Base-by-base conservation (phyloP, 2,888 invertebrate species). In the Neoitamus cyanurus region DNA sequence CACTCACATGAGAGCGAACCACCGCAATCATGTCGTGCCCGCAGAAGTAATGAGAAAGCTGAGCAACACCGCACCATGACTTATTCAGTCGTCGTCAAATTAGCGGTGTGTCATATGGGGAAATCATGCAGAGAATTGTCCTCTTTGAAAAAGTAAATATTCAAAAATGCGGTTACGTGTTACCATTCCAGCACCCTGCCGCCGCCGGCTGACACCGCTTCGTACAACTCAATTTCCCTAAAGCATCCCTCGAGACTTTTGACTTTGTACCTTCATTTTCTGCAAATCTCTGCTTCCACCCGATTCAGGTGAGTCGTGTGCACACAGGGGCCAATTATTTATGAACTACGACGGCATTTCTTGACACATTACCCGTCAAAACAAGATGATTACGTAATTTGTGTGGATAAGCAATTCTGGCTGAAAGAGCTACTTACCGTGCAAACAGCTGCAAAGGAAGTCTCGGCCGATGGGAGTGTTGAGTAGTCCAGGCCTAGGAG, bases 401-500 rank as follows among this genome's bases (percentile, higher is more conserved):
- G 75, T 75, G 28, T 25, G 42, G 11, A 42, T 42, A 73, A 73
- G 20, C 20, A 73, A 73, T 73, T 77, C 13, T 46, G 15, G 25
- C 34, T 7, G 7, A 20, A 30, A 80, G 15, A 9, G 25, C 84
- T 20, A 92, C 95, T 95, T 92, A 98, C 98, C 89, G 96, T 96
- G 92, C 98, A 98, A 89, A 97, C 93, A 69, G 95, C 94, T 7
- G 96, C 94, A 91, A 96, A 97, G 84, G 95, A 95, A 87, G 94
- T 93, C 87, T 93, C 93, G 86, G 93, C 92, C 68, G 94, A 93
- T 1, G 95, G 93, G 83, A 96, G 91, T 2, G 95, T 95, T n/a
- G 95, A 94, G 89, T 96, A 95, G 92, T 97, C 97, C 85, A 97
- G 92, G 3, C 97, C 97, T 86, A 97, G 92, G 80, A 97, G 92